Evolutionary conservation across 2,888 invertebrate species (phyloP).

Genomic region (Cinara cedri): DNA sequence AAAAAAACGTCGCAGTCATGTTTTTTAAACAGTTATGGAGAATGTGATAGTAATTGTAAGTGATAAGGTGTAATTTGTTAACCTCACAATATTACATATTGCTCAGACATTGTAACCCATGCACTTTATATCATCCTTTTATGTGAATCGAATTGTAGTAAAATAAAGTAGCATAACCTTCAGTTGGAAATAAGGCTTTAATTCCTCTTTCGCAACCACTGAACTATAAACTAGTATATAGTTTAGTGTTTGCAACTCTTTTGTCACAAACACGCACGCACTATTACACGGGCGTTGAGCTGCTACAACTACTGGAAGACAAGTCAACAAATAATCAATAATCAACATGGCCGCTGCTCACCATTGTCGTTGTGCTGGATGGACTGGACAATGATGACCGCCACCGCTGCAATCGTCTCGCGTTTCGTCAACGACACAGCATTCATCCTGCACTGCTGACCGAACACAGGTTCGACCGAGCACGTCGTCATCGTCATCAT

Average conservation of each 20-base stretch:
- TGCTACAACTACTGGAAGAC: slow-evolving; percentile 14
- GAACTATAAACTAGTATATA: too few species aligned
- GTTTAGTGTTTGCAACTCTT: slow-evolving; percentile 51
- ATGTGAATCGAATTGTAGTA: too few species aligned
- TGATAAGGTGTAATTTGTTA: too few species aligned
- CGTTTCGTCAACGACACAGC: slow-evolving; percentile 2
- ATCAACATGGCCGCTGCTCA: slow-evolving; percentile 58
- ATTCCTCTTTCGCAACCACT: too few species aligned
- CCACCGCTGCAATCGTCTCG: not conserved
- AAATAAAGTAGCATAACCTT: too few species aligned
- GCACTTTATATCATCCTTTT: too few species aligned
- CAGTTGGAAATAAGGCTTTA: too few species aligned
- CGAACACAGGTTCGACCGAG: not conserved
- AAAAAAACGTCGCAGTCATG: too few species aligned
- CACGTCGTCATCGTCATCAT: not conserved
- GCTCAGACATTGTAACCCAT: too few species aligned
- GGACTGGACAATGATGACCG: slow-evolving; percentile 49
- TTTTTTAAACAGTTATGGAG: too few species aligned
- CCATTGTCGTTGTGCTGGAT: slow-evolving; percentile 58
- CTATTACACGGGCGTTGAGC: not conserved
- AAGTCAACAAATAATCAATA: slow-evolving; percentile 43
- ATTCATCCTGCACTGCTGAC: not conserved
- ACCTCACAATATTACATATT: too few species aligned
- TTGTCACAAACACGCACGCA: slow-evolving; percentile 27
- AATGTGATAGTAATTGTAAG: too few species aligned